Evolutionary conservation across 2,113 vertebrate species (phyloP).

Genomic region (Abramis brama): DNA sequence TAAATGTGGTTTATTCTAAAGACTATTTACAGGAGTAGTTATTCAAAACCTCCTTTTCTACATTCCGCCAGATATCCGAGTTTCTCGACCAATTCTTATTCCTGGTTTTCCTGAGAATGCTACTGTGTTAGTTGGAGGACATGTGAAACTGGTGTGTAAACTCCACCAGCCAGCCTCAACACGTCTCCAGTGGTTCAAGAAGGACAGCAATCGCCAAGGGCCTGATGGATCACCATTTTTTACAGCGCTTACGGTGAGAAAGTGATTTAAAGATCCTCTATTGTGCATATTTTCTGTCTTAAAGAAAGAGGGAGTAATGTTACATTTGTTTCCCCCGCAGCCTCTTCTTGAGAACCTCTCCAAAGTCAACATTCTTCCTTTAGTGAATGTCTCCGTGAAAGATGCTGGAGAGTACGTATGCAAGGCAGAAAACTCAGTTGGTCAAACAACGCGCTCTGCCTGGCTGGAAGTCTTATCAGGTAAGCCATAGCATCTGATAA

Average conservation of each 20-base stretch:
- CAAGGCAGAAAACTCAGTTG: conserved; percentile 83
- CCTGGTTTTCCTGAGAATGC: conserved; percentile 90
- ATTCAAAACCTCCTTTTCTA: conserved; percentile 24
- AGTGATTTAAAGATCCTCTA: conserved; percentile 34
- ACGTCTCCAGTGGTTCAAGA: conserved; percentile 93
- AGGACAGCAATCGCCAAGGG: conserved; percentile 74
- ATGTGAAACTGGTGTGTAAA: conserved; percentile 88
- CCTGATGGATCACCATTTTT: conserved; percentile 80
- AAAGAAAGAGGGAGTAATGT: conserved; percentile 17
- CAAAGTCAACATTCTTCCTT: conserved; percentile 85
- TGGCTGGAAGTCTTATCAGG: conserved; percentile 91
- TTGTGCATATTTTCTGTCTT: conserved; percentile 30
- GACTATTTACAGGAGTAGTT: neutral
- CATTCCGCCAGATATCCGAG: conserved; percentile 73
- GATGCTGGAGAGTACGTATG: conserved; percentile 95
- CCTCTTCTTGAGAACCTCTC: conserved; percentile 87
- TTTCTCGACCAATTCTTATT: conserved; percentile 85
- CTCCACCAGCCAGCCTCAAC: conserved; percentile 88
- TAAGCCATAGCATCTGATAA: conserved; percentile 56
- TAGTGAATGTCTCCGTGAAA: conserved; percentile 83
- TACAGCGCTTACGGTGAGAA: conserved; percentile 85
- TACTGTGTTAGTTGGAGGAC: conserved; percentile 81
- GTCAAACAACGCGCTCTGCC: conserved; percentile 87
- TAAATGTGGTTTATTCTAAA: conserved; percentile 14
- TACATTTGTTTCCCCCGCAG: conserved; percentile 66